Conservation (phyloP, 2,888 invertebrate genomes). For the Holacanthella duospinosa region DNA sequence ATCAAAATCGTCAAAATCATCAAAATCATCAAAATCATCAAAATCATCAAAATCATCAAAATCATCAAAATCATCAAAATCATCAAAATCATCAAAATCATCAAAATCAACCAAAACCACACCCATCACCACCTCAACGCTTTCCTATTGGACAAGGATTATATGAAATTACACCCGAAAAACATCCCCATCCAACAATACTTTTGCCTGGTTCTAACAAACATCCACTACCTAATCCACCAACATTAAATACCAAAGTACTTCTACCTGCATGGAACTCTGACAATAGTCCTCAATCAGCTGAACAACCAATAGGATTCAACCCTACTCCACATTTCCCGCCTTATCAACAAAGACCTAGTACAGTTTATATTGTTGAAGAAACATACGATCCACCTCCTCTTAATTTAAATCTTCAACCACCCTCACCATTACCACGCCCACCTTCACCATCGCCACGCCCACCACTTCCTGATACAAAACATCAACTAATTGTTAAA, state of each 20-base stretch:
- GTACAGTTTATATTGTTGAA: conserved; percentile 31
- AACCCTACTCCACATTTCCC: conserved; percentile 25
- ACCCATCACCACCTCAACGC: conserved; percentile 18
- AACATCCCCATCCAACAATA: neutral
- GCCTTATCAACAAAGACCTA: conserved; percentile 27
- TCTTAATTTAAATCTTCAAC: too few relatives aligned
- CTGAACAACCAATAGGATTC: neutral
- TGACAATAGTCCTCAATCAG: neutral
- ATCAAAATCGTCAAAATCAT: too few relatives aligned
- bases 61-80: neutral
- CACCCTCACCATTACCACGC: neutral
- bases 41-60: neutral
- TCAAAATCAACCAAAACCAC: conserved; percentile 31
- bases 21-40: too few relatives aligned
- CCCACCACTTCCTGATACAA: conserved; percentile 6
- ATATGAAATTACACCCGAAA: neutral
- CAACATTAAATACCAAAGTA: neutral
- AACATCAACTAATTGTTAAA: neutral
- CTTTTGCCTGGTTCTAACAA: conserved; percentile 10
- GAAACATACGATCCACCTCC: conserved; percentile 26
- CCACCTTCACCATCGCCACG: neutral
- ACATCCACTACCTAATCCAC: conserved; percentile 10
- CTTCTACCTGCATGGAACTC: neutral
- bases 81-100: neutral
- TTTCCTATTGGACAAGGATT: neutral